These are phyloP conservation scores for Mionectes macconnelli DNA, from an alignment of 2,113 vertebrate genomes.

Conservation along the genomic window DNA sequence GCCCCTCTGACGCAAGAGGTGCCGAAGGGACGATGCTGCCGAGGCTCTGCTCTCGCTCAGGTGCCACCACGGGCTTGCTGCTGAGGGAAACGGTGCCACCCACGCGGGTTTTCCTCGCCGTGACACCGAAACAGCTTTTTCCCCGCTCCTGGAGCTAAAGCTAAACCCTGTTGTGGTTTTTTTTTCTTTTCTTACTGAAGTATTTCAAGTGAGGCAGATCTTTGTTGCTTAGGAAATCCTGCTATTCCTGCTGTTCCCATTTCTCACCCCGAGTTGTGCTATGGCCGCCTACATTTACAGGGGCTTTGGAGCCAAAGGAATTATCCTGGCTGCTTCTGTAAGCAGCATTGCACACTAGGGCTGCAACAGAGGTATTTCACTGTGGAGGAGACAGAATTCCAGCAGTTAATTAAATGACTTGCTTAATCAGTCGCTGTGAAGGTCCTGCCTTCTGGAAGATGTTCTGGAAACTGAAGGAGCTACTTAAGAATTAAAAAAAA, in stretches of 20 bases:
- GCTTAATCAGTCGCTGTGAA: not conserved
- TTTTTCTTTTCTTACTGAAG: not conserved
- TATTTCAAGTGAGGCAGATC: constrained; percentile 31
- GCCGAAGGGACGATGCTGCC: not conserved
- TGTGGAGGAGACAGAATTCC: not conserved
- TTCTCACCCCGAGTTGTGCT: not conserved
- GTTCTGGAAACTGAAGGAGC: not conserved
- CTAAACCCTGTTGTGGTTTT: not conserved
- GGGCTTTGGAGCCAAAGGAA: constrained; percentile 5
- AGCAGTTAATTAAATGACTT: not conserved
- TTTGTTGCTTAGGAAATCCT: constrained; percentile 60
- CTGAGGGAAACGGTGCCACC: not conserved
- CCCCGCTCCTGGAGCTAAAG: not conserved
- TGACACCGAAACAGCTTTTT: not conserved
- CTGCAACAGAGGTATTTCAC: not conserved
- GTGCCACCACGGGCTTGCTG: not conserved
- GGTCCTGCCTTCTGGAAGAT: not conserved
- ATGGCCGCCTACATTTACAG: not conserved
- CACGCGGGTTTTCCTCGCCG: not conserved
- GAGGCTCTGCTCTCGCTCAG: not conserved
- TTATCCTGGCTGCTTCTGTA: not conserved
- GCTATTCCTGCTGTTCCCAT: constrained; percentile 21
- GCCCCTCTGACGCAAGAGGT: not conserved
- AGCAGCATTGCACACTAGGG: not conserved
- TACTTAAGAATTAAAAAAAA: not conserved